phyloP scores from a whole-genome alignment of 1,140 invertebrate species.

The Druon quercuslanigerum region DNA sequence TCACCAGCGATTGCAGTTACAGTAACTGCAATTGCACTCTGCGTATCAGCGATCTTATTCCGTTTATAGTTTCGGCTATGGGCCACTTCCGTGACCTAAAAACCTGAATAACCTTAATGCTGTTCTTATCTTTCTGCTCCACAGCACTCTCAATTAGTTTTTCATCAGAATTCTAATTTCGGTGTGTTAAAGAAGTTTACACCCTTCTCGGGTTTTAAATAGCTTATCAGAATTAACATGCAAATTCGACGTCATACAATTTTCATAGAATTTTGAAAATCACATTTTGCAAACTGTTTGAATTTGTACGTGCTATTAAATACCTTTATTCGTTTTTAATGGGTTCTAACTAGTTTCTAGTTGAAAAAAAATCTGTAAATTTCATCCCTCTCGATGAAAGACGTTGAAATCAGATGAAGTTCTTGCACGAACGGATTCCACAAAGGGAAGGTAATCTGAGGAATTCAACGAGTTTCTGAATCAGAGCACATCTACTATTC shows the following conservation, averaged over 20 bases:
- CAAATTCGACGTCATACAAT: no score
- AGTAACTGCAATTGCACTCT: background rate
- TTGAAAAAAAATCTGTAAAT: no score
- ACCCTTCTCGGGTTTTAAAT: background rate
- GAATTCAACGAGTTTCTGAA: slow-evolving; percentile 4
- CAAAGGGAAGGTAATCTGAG: slow-evolving; percentile 7
- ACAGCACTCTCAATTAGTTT: slow-evolving; percentile 7
- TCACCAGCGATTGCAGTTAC: slow-evolving; percentile 1
- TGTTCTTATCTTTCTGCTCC: background rate
- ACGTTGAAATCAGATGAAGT: background rate
- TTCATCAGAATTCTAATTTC: background rate
- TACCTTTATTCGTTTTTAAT: no score
- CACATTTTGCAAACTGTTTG: no score
- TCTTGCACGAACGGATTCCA: background rate
- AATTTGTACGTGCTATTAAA: no score
- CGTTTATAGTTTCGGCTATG: slow-evolving; percentile 17
- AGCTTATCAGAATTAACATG: no score
- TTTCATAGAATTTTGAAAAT: background rate
- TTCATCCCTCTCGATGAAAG: background rate
- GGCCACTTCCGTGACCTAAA: background rate
- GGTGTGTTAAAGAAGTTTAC: background rate
- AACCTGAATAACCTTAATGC: background rate
- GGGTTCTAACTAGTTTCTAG: no score
- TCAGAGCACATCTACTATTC: background rate
- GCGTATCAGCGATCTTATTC: background rate